Evolutionary conservation across 2,113 vertebrate genomes (phyloP), one percentile per base, ranked within the genome.

Genomic region (Sapayoa aenigma): DNA sequence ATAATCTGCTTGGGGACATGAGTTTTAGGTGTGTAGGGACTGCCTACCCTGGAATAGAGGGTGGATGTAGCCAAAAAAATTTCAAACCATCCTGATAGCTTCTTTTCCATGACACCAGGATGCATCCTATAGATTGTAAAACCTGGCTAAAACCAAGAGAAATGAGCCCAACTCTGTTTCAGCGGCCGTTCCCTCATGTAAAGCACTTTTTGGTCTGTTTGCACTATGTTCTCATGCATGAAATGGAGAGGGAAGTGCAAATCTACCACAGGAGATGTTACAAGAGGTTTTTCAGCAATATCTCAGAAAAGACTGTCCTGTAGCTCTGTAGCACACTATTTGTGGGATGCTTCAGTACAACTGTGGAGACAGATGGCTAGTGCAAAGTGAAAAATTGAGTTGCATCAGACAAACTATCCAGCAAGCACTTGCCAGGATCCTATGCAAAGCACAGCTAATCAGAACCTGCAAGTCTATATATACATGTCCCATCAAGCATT

Each of bases 341-440:
- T 93, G 89, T 46, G 53, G 76, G 76, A 89, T 31, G 75, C 77
- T 55, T 76, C 89, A 52, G 86, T 59, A 65, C 83, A 93, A 89
- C 90, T 73, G 1, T 65, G 79, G 63, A 88, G 90, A 95, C 96
- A 96, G 94, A 93, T 86, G 93, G 93, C 80, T 86, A 25, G 60
- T 63, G 91, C 80, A 92, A 93, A 87, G 86, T 71, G 93, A 94
- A 94, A 95, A 93, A 86, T 60, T 55, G 41, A 56, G 56, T 71
- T 55, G 46, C 58, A 80, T 87, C 88, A 92, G 81, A 84, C 84
- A 76, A 59, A n/a, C 59, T 52, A 16, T 35, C 71, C 84, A 81
- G 85, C 83, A 94, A 95, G 66, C 30, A n/a, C 65, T 88, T 9
- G 2, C 62, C 35, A 52, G 79, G 60, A 76, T 90, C 65, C 76